Evolutionary conservation across 2,797 vertebrate species (phyloP).

Genomic region (Sciurus carolinensis): DNA sequence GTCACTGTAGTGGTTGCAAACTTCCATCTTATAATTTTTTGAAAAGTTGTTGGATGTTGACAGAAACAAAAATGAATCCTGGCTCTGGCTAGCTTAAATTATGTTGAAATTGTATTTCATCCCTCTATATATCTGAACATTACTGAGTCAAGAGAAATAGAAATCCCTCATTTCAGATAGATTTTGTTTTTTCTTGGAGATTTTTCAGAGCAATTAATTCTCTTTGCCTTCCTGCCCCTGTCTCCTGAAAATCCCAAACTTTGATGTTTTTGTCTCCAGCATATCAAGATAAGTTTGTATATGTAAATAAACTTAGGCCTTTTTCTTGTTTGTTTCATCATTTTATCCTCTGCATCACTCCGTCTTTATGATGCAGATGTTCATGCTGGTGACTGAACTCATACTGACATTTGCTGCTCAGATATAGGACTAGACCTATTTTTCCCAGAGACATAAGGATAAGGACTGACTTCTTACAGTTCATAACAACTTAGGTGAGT

Average conservation of each 20-base stretch:
- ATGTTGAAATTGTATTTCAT: constrained; percentile 50
- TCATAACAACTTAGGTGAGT: neutral
- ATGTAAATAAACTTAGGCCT: neutral
- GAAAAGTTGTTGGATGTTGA: neutral
- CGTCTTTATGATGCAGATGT: neutral
- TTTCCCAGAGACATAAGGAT: neutral
- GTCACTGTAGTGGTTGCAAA: constrained; percentile 39
- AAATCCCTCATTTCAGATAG: constrained; percentile 22
- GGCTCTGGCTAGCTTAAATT: constrained; percentile 54
- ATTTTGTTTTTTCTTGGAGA: constrained; percentile 26
- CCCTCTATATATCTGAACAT: constrained; percentile 41
- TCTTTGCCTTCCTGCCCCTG: neutral
- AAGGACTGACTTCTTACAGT: neutral
- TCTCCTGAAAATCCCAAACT: constrained; percentile 15
- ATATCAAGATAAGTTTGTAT: neutral
- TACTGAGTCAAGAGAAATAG: constrained; percentile 52
- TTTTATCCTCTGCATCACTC: neutral
- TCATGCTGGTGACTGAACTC: neutral
- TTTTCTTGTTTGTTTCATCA: neutral
- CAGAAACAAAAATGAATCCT: constrained; percentile 65
- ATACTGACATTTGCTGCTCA: neutral
- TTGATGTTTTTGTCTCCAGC: neutral
- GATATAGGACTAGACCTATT: neutral
- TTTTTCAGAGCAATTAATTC: constrained; percentile 37
- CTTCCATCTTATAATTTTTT: constrained; percentile 27